Conservation (phyloP, 2,113 vertebrate genomes). For the Notiomystis cincta region DNA sequence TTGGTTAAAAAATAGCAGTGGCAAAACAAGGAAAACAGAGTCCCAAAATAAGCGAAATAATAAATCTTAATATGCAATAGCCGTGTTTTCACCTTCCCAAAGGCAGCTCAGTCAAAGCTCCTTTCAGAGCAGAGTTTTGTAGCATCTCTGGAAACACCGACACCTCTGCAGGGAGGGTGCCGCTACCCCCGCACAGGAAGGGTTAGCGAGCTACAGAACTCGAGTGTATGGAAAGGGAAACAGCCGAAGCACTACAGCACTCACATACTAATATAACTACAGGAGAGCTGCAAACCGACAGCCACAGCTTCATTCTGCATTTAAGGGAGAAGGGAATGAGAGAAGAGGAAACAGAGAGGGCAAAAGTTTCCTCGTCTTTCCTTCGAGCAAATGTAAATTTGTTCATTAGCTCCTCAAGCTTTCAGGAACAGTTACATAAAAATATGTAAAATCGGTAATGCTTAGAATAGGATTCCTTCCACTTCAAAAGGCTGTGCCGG, state of each 20-base stretch:
- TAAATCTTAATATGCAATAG: neutral
- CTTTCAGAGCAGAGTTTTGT: neutral
- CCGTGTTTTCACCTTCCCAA: neutral
- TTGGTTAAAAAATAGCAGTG: neutral
- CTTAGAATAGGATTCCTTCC: neutral
- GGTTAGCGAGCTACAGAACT: neutral
- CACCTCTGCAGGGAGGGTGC: neutral
- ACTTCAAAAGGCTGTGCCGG: neutral
- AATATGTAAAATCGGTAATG: neutral
- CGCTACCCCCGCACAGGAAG: neutral
- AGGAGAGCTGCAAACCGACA: neutral
- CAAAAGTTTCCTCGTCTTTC: neutral
- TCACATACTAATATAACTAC: neutral
- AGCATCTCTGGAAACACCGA: neutral
- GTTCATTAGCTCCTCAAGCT: neutral
- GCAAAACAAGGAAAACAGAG: neutral
- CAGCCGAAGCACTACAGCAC: neutral
- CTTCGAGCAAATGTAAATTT: neutral
- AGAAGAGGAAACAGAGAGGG: neutral
- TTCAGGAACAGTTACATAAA: conserved; percentile 1
- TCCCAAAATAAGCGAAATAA: neutral
- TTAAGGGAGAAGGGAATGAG: neutral
- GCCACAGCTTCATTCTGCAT: neutral
- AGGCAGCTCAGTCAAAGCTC: neutral
- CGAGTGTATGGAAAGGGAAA: neutral